Evolutionary conservation across 2,888 invertebrate species (phyloP), one percentile per base, ranked within the genome.

Genomic region (Nymphalis urticae): DNA sequence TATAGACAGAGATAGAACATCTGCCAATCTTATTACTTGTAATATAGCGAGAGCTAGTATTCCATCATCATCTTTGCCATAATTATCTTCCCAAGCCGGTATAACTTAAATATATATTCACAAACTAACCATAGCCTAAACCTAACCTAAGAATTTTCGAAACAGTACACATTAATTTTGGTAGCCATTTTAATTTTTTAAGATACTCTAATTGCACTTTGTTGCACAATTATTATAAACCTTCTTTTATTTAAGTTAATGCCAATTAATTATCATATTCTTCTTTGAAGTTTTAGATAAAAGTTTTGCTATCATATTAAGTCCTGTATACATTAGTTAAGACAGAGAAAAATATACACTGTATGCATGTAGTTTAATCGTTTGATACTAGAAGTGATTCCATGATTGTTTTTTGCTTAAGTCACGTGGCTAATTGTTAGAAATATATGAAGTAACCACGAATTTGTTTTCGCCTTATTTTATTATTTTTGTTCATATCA

Each of bases 101-200:
- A 36, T 9, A 36, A 7, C 36, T 58, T 58, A 58, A 58, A 19
- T 3, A 42, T 58, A 58, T 58, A 58, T 58, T 58, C 42, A 58
- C 58, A 58, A 42, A 58, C 58, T 58, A 58, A 58, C 58, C 58
- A 19, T 58, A 58, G 19, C 19, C 42, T 58, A 42, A 53, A 16
- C n/a, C 60, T 66, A 66, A 53, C 19, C 53, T 66, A 61, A 66
- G 58, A 47, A 42, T 6, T 48, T 36, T 50, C 21, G 3, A 51
- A 66, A 66, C 13, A 16, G 13, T 9, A 50, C 17, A 50, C 62
- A 59, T 60, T 48, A 66, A 59, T 63, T 66, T 69, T 69, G 69
- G 66, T 63, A 66, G 66, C 36, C 48, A 60, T 53, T 36, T 48
- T 48, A 21, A 21, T 42, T 21, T 16, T 51, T 63, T 16, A 56